Evolutionary conservation across 2,888 invertebrate genomes (phyloP), one percentile per base, ranked within the genome.

Genomic region (Mesoligia furuncula): DNA sequence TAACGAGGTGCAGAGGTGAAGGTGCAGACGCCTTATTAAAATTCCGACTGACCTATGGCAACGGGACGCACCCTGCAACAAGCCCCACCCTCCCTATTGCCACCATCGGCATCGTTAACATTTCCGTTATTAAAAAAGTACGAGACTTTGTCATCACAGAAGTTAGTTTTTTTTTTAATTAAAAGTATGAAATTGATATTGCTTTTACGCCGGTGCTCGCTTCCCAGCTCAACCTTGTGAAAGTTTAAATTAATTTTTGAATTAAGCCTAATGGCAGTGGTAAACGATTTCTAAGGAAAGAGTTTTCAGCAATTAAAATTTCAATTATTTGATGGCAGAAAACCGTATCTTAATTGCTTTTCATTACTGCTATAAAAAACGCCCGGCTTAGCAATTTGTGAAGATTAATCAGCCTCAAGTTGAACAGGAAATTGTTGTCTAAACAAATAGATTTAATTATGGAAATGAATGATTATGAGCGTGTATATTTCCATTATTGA

Each of bases 131-230:
- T 97, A 97, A 97, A 97, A 97, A 97, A 96, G 96, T 96, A 95
- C 93, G 94, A 91, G 95, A 95, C 95, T 96, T 96, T 96, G 96
- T 96, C 96, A 96, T 96, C 96, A 95, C 94, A 92, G 93, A 95
- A 95, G 94, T 96, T 95, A 96, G 95, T 96, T 96, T 96, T 97
- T 95, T 88, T 88, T 97, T 97, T 95, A 97, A 97, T 97, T 96
- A 97, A 97, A 97, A 97, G 96, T 96, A 96, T 96, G 96, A 96
- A 96, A 96, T 97, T 96, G 96, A 97, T 97, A 97, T 96, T 96
- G 96, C 96, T 94, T 96, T 96, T 94, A 94, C 94, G 95, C 91
- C 91, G 92, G 92, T 92, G 93, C 90, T 93, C 94, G 95, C 93
- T 94, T 93, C 94, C 93, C 94, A 91, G 91, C 92, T 92, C 93